Conservation (phyloP, 2,888 invertebrate genomes). For the Gibbula magus region DNA sequence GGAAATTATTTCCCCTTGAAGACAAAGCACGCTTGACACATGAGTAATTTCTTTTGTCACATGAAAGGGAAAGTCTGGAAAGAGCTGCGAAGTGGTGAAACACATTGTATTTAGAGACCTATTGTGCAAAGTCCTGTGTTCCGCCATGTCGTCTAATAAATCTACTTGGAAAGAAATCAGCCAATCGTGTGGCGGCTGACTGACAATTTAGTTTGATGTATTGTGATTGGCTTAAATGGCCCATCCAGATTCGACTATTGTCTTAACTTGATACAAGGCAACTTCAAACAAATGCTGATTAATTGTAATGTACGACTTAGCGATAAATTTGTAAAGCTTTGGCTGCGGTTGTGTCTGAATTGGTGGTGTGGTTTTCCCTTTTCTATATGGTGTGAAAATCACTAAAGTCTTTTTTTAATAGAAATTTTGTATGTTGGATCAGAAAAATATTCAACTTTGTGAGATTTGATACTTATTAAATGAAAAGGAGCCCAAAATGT, state of each 20-base stretch:
- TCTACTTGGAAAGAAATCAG: slow-evolving; percentile 11
- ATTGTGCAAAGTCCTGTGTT: neutral
- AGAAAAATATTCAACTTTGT: too few relatives aligned
- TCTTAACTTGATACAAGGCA: neutral
- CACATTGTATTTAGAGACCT: slow-evolving; percentile 1
- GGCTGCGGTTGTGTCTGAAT: too few relatives aligned
- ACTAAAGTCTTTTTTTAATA: too few relatives aligned
- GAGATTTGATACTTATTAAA: too few relatives aligned
- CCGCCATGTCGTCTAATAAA: neutral
- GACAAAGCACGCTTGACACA: neutral
- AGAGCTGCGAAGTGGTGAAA: neutral
- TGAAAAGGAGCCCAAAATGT: too few relatives aligned
- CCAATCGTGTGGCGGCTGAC: neutral
- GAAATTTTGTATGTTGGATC: too few relatives aligned
- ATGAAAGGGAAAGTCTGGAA: neutral
- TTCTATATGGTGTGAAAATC: too few relatives aligned
- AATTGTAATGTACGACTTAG: neutral
- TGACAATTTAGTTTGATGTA: slow-evolving; percentile 6
- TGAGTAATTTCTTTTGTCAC: neutral
- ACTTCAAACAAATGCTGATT: neutral
- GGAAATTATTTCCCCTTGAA: neutral
- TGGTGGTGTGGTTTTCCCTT: too few relatives aligned
- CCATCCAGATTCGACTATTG: neutral
- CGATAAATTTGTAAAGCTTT: neutral
- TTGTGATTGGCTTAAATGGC: slow-evolving; percentile 3